Evolutionary conservation across 2,888 invertebrate species (phyloP).

Genomic region (Drosophila rellima): DNA sequence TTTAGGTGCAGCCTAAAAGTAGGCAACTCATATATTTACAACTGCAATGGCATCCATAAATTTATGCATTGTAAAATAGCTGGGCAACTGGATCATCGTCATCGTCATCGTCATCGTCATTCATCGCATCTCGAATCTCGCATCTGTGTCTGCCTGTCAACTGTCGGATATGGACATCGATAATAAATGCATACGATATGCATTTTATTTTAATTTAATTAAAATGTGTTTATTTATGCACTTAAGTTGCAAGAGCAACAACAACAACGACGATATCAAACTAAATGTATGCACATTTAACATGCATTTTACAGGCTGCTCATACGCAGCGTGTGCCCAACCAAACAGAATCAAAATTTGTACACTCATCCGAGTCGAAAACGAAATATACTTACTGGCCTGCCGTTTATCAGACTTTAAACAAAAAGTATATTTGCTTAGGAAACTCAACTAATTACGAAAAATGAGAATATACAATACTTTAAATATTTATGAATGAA

Average conservation of each 20-base stretch:
- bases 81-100: slow-evolving; percentile 16
- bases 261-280: slow-evolving; percentile 18
- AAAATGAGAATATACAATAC: too few species aligned
- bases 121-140: slow-evolving; percentile 19
- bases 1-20: slow-evolving; percentile 26
- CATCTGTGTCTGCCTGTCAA: slow-evolving; percentile 2
- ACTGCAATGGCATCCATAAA: slow-evolving; percentile 47
- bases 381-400: background rate
- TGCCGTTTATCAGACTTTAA: background rate
- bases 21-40: slow-evolving; percentile 37
- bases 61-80: slow-evolving; percentile 66
- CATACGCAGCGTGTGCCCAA: slow-evolving; percentile 40
- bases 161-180: slow-evolving; percentile 64
- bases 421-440: background rate
- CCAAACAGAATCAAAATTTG: slow-evolving; percentile 1
- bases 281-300: slow-evolving; percentile 55
- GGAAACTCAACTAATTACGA: too few species aligned
- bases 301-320: slow-evolving; percentile 49
- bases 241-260: slow-evolving; percentile 62
- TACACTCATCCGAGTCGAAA: background rate
- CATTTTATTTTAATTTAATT: slow-evolving; percentile 79
- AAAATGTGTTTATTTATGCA: slow-evolving; percentile 80
- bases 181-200: slow-evolving; percentile 64
- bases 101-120: background rate
- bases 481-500: too few species aligned